Evolutionary conservation across 2,797 vertebrate genomes (phyloP).

Genomic region (Falco biarmicus): DNA sequence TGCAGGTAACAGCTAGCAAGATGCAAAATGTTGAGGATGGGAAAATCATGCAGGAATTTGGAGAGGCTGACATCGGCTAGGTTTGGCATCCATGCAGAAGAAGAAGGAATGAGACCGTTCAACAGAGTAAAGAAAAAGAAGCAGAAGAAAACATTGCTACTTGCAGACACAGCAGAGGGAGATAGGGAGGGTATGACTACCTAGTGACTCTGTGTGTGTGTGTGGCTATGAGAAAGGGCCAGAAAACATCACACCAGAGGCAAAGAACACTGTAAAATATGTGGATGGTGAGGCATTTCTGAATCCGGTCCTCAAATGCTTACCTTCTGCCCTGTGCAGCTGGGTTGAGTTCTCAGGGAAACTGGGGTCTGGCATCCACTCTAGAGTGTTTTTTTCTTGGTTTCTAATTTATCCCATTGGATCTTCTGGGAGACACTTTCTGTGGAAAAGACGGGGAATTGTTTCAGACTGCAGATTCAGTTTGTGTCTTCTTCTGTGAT

Average conservation of each 20-base stretch:
- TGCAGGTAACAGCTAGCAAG: background rate
- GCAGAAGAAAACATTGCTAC: background rate
- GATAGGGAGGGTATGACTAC: background rate
- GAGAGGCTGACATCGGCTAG: background rate
- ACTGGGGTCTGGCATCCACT: no score
- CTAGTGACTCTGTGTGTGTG: background rate
- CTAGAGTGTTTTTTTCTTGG: background rate
- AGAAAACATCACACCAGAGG: background rate
- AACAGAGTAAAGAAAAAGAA: background rate
- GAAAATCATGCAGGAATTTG: background rate
- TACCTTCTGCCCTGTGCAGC: background rate
- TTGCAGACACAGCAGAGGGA: background rate
- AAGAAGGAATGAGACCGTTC: no score
- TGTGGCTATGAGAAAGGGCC: background rate
- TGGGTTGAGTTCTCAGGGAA: background rate
- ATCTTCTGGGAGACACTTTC: background rate
- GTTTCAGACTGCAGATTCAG: background rate
- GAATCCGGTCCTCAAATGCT: background rate
- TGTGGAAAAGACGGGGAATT: background rate
- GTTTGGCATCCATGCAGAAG: background rate
- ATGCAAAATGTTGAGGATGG: background rate
- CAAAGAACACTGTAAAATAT: no score
- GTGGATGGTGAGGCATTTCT: background rate
- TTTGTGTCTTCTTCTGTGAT: background rate
- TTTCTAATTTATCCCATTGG: background rate